Conservation (phyloP, 2,888 invertebrate genomes). For the Stenotaenia linearis region DNA sequence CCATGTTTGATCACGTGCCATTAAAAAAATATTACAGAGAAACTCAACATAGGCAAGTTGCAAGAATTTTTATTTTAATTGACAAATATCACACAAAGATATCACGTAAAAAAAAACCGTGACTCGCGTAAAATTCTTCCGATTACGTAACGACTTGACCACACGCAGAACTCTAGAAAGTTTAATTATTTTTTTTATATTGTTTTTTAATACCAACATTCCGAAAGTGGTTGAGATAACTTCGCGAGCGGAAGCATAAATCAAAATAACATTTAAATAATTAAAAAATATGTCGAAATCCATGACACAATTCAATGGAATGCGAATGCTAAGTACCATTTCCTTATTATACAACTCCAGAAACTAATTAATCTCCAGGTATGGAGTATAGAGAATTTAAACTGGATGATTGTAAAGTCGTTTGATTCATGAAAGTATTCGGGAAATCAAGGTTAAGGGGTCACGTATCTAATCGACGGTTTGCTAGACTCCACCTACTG, state of each 20-base stretch:
- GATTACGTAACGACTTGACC: no score
- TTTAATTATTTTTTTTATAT: neutral
- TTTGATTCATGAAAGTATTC: neutral
- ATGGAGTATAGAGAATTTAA: neutral
- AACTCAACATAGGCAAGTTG: neutral
- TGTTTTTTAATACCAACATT: neutral
- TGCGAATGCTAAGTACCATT: neutral
- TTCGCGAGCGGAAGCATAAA: neutral
- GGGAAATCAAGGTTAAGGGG: neutral
- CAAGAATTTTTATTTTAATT: neutral
- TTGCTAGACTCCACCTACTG: neutral
- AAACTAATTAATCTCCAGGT: neutral
- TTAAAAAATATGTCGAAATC: neutral
- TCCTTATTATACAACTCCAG: neutral
- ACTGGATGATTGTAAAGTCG: neutral
- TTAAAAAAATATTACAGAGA: conserved; percentile 12
- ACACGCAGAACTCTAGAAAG: neutral
- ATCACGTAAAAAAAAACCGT: no score
- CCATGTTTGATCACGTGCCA: conserved; percentile 20
- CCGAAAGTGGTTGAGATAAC: neutral
- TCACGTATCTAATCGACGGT: neutral
- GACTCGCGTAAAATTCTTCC: no score
- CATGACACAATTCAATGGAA: neutral
- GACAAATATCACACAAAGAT: neutral
- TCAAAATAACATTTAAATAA: no score